phyloP scores from a whole-genome alignment of 2,888 invertebrate genomes.

The Acrobasis repandana region DNA sequence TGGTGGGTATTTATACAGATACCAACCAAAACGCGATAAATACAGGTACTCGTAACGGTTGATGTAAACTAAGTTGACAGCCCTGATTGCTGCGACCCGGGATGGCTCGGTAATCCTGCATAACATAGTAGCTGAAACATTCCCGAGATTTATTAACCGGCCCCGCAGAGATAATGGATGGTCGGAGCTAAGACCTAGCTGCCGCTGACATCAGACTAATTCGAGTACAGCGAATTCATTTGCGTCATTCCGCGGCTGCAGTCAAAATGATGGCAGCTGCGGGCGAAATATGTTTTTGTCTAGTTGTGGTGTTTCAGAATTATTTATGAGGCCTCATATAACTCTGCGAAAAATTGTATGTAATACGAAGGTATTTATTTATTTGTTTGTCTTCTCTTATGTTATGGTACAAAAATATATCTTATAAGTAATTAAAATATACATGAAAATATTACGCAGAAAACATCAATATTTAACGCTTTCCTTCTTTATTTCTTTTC shows the following conservation, averaged over 20 bases:
- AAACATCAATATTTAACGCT: background rate
- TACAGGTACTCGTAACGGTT: too few species aligned
- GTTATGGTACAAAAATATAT: too few species aligned
- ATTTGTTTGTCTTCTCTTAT: background rate
- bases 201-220: conserved; percentile 15
- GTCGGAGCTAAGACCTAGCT: conserved; percentile 29
- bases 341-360: background rate
- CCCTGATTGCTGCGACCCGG: conserved; percentile 31
- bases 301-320: background rate
- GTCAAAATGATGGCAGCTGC: conserved; percentile 12
- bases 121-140: conserved; percentile 53
- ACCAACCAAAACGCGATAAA: too few species aligned
- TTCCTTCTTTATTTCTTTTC: background rate
- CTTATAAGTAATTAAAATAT: too few species aligned
- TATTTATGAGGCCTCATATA: background rate
- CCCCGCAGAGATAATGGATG: conserved; percentile 46
- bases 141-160: conserved; percentile 52
- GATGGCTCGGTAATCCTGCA: conserved; percentile 51
- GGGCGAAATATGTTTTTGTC: conserved; percentile 11
- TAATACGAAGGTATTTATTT: background rate
- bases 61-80: background rate
- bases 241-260: conserved; percentile 13
- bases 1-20: too few species aligned
- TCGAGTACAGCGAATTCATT: conserved; percentile 13
- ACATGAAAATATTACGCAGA: too few species aligned